These are phyloP conservation scores for Ctenosaura bakeri DNA, from an alignment of 2,797 vertebrate genomes.

Conservation along the genomic window DNA sequence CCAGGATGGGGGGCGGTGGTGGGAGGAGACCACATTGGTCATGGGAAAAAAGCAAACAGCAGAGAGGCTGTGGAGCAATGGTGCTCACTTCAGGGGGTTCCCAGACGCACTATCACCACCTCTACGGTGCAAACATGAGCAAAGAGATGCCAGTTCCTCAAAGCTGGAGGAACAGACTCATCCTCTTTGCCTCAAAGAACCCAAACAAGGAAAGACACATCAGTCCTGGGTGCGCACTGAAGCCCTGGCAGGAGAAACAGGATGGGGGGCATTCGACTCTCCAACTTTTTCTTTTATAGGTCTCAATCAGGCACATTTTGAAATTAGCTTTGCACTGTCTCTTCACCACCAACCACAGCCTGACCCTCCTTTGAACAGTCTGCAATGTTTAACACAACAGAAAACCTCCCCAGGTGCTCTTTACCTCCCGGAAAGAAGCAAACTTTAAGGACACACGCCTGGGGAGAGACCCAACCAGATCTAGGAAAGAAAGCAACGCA, in stretches of 20 bases:
- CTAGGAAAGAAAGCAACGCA: neutral
- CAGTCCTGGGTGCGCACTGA: neutral
- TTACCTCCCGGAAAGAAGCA: neutral
- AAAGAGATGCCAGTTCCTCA: neutral
- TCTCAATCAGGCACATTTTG: no score
- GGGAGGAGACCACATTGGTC: constrained; percentile 44
- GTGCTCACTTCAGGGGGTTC: neutral
- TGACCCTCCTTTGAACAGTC: no score
- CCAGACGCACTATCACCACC: constrained; percentile 55
- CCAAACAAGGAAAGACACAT: neutral
- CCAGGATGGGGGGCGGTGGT: constrained; percentile 9
- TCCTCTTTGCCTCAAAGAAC: neutral
- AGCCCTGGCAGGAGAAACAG: neutral
- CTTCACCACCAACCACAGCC: no score
- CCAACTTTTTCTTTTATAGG: neutral
- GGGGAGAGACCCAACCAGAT: neutral
- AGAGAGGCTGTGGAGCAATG: constrained; percentile 5
- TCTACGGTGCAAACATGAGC: constrained; percentile 44
- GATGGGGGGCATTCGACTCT: neutral
- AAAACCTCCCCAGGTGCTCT: neutral
- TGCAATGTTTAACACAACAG: neutral
- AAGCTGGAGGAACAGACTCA: neutral
- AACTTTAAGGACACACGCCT: neutral
- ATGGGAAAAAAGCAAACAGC: constrained; percentile 53
- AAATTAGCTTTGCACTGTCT: neutral